Evolutionary conservation across 2,113 vertebrate species (phyloP), one percentile per base, ranked within the genome.

Genomic region (Perca fluviatilis): DNA sequence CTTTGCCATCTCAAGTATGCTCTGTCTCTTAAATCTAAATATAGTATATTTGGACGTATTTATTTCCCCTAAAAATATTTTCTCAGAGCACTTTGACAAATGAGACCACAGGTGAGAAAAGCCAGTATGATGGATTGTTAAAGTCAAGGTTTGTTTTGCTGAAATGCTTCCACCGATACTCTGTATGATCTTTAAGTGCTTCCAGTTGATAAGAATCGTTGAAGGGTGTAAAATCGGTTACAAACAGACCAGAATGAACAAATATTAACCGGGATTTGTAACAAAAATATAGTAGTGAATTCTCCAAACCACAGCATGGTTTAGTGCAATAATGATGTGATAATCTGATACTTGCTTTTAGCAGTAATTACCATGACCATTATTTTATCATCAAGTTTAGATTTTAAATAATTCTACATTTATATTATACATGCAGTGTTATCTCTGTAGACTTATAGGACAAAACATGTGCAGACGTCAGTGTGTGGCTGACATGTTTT

Each of bases 181-280:
- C 0, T 5, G 49, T 81, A 23, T 57, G 82, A 72, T 69, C 68
- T 75, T 84, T 21, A 90, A 83, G 79, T 91, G 89, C 92, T 92
- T 91, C 86, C 90, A 84, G 66, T 72, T 15, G 51, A 76, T 40
- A 58, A 66, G 54, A 80, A 47, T 62, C 15, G 1, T 54, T 69
- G 49, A 77, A 79, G 21, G 25, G 63, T 49, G n/a, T 71, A 30
- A 82, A 86, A 83, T 83, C 33, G 63, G 71, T 83, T 62, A 78
- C 68, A 50, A 78, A 51, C 51, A 56, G 56, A 77, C 51, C 65
- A 62, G 84, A 82, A 72, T 16, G 2, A 66, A 76, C 36, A 66
- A 58, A 63, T 12, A 13, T 64, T 25, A 33, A 30, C 36, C 7
- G 15, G 54, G 19, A 65, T 70, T 80, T 74, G 60, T 74, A 40